These are phyloP conservation scores for Cochlearius cochlearius DNA, from an alignment of 2,113 vertebrate genomes.

Conservation along the genomic window DNA sequence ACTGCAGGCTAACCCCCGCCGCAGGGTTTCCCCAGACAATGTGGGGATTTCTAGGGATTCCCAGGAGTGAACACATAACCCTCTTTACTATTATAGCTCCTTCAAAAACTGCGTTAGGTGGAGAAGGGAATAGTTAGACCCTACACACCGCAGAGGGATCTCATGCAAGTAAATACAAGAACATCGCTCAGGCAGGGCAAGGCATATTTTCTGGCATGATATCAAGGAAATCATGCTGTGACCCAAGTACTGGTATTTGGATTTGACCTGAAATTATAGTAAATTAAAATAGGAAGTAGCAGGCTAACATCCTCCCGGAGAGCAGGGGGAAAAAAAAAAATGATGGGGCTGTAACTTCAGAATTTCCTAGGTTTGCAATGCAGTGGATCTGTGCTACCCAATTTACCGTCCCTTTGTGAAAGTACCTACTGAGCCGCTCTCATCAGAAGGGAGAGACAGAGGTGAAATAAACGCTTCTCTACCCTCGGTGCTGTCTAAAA, in stretches of 20 bases:
- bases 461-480: constrained; percentile 34
- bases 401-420: constrained; percentile 24
- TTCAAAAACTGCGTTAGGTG: neutral
- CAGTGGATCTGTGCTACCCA: neutral
- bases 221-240: neutral
- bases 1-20: neutral
- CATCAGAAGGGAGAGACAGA: constrained; percentile 25
- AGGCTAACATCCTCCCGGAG: neutral
- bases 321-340: neutral
- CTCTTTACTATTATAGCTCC: neutral
- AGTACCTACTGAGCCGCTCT: constrained; percentile 28
- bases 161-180: neutral
- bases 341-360: neutral
- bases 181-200: neutral
- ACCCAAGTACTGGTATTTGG: neutral
- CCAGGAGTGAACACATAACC: neutral
- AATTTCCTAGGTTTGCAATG: neutral
- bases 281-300: neutral
- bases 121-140: neutral
- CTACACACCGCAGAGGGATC: fast-evolving
- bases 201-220: neutral
- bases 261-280: neutral
- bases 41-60: neutral
- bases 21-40: neutral
- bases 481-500: neutral